A percentile compares a stretch with the other conserved stretches of the same genome.
These are phyloP conservation scores for Drosophila cardini DNA, from an alignment of 1,140 invertebrate genomes.

Conservation along the genomic window DNA sequence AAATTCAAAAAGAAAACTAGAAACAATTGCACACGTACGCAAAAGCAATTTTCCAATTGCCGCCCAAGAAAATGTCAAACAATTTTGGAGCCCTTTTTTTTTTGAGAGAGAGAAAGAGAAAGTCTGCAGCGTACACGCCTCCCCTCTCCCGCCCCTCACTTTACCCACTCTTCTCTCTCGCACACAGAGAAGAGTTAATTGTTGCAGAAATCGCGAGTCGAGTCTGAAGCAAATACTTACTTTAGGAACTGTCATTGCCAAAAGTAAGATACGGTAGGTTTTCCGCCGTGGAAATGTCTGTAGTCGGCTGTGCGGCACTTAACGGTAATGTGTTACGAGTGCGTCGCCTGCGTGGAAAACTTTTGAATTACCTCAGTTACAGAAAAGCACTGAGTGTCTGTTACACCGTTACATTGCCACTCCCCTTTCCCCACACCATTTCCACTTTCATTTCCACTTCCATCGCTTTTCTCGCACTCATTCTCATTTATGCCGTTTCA, in stretches of 20 bases:
- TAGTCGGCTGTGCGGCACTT: constrained; percentile 48
- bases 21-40: constrained; percentile 74
- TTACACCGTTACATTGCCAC: constrained; percentile 64
- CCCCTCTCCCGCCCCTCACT: background rate
- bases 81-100: constrained; percentile 60
- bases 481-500: constrained; percentile 80
- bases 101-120: too few species aligned
- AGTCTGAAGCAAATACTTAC: constrained; percentile 70
- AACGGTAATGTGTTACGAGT: constrained; percentile 60
- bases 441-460: background rate
- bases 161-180: background rate
- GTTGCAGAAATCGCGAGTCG: constrained; percentile 45
- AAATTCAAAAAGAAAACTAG: constrained; percentile 18
- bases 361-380: constrained; percentile 82
- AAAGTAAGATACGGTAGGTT: constrained; percentile 31
- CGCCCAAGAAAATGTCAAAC: constrained; percentile 70
- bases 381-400: constrained; percentile 43
- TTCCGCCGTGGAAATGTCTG: constrained; percentile 10
- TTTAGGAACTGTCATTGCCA: constrained; percentile 62
- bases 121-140: background rate
- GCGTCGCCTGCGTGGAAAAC: constrained; percentile 66
- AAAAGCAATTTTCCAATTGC: constrained; percentile 77
- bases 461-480: background rate
- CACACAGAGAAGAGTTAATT: constrained; percentile 60
- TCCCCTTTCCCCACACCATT: too few species aligned